Conservation (phyloP, 2,113 vertebrate genomes). For the Perognathus longimembris region DNA sequence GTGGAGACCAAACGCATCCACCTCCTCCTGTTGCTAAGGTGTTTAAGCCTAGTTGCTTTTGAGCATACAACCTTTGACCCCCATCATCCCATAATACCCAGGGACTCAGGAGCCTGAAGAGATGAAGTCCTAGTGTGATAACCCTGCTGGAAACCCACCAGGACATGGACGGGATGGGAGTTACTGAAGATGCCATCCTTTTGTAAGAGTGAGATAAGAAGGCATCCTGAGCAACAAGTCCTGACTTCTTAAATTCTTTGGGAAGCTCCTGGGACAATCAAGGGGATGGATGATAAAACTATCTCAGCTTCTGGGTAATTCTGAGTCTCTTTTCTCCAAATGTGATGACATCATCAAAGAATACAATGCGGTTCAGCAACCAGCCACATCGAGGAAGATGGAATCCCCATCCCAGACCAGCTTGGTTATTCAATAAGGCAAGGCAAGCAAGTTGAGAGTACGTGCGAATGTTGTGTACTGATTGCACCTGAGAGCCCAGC, state of each 20-base stretch:
- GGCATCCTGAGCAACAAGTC: background rate
- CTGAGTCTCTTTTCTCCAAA: background rate
- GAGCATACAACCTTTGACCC: background rate
- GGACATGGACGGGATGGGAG: background rate
- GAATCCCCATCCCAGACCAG: no score
- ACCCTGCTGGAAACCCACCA: background rate
- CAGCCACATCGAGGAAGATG: background rate
- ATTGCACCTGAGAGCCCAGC: background rate
- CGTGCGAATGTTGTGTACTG: background rate
- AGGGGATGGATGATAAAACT: background rate
- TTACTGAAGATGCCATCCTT: background rate
- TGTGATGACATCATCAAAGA: background rate
- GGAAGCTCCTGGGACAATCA: rapidly evolving
- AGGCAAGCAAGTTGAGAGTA: background rate
- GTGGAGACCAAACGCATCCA: background rate
- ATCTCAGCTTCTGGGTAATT: background rate
- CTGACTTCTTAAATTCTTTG: background rate
- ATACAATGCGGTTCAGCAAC: background rate
- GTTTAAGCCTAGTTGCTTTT: background rate
- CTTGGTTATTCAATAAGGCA: no score
- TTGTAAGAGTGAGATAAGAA: background rate
- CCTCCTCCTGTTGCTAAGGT: conserved; percentile 23
- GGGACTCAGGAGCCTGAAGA: background rate
- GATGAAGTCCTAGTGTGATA: background rate
- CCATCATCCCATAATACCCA: background rate